A percentile compares a stretch with the other conserved stretches of the same genome.
Evolutionary conservation across 2,113 vertebrate genomes (phyloP).

Genomic region (Stercorarius parasiticus): DNA sequence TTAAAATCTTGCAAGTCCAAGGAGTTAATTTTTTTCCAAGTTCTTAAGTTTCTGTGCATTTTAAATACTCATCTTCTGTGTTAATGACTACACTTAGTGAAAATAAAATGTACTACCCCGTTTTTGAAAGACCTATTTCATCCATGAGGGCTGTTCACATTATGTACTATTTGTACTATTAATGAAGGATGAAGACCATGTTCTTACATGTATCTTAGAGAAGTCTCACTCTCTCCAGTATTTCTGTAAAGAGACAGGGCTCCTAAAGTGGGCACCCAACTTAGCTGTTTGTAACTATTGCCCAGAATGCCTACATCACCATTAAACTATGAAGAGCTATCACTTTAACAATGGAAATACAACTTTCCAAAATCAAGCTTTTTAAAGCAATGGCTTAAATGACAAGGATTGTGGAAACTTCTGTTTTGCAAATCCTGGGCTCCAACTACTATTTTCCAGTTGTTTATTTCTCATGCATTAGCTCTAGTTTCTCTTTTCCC

Average conservation of each 20-base stretch:
- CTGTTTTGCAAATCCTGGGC: slow-evolving; percentile 11
- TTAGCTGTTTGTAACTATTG: not conserved
- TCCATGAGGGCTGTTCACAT: not conserved
- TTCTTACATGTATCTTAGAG: not conserved
- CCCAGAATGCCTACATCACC: not conserved
- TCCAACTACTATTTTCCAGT: slow-evolving; percentile 37
- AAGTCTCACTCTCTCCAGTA: not conserved
- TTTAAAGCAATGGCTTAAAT: slow-evolving; percentile 30
- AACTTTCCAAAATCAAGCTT: not conserved
- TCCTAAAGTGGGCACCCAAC: not conserved
- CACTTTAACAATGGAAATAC: not conserved
- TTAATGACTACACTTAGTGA: not conserved
- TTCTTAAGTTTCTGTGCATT: not conserved
- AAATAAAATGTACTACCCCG: not conserved
- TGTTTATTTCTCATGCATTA: slow-evolving; percentile 3
- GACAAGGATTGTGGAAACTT: slow-evolving; percentile 25
- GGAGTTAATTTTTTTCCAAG: not conserved
- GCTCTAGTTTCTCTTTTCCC: slow-evolving; percentile 24
- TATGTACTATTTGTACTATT: not conserved
- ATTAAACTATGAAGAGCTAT: not conserved
- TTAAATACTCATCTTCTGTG: not conserved
- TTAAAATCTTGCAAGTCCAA: not conserved
- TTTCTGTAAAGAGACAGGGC: not conserved
- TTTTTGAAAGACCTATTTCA: not conserved
- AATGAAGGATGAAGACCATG: not conserved